Conservation (phyloP, 2,888 invertebrate genomes). For the Lepidocyrtinus sp. region DNA sequence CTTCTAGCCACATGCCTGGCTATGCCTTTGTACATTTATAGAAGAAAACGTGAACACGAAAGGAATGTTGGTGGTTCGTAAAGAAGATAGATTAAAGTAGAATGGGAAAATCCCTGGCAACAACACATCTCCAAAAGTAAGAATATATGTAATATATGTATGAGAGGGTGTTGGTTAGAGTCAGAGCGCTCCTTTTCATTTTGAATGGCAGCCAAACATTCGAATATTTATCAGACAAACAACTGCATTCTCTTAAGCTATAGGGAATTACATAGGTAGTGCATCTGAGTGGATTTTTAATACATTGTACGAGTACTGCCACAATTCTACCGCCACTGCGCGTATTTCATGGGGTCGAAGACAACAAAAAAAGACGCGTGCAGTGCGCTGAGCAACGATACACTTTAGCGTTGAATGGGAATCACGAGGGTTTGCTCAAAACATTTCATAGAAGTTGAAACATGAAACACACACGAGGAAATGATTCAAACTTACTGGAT, state of each 20-base stretch:
- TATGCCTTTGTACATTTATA: slow-evolving; percentile 39
- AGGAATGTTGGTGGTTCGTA: background rate
- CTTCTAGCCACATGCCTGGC: slow-evolving; percentile 15
- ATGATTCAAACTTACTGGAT: too few relatives aligned
- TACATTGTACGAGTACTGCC: background rate
- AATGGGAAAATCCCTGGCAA: slow-evolving; percentile 53
- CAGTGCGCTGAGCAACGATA: too few relatives aligned
- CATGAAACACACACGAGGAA: too few relatives aligned
- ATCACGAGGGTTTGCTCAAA: too few relatives aligned
- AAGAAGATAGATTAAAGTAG: background rate
- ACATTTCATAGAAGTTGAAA: too few relatives aligned
- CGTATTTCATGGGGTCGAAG: background rate
- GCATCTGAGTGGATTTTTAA: too few relatives aligned
- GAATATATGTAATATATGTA: slow-evolving; percentile 1
- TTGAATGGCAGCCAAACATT: slow-evolving; percentile 2
- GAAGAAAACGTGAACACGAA: background rate
- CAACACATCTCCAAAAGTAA: slow-evolving; percentile 23
- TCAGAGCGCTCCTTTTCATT: background rate
- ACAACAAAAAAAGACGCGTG: too few relatives aligned
- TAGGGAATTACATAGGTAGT: background rate
- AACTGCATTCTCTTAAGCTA: background rate
- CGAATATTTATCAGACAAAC: background rate
- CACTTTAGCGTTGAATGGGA: too few relatives aligned
- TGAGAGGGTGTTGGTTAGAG: slow-evolving; percentile 36
- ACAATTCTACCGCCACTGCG: background rate